phyloP scores from a whole-genome alignment of 2,888 invertebrate species.

The Incurvaria masculella region DNA sequence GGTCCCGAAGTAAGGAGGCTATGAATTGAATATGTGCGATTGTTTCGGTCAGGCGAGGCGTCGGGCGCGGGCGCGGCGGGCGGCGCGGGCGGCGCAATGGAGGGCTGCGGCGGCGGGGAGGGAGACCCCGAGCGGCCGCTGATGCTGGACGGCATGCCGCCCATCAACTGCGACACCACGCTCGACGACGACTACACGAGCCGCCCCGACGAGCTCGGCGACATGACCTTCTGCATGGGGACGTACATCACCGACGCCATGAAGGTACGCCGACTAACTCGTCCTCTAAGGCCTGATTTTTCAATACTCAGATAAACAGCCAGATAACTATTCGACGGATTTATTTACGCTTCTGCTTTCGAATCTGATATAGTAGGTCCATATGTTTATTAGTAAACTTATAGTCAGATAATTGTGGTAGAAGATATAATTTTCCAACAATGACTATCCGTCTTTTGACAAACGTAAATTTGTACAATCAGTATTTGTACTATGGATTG shows the following conservation, averaged over 20 bases:
- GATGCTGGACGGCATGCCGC: conserved; percentile 40
- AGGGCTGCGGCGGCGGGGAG: conserved; percentile 2
- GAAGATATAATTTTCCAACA: no score
- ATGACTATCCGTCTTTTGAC: no score
- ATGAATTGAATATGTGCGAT: no score
- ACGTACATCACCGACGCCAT: conserved; percentile 84
- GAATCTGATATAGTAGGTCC: no score
- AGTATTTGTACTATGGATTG: not conserved
- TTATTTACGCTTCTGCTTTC: no score
- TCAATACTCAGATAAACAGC: no score
- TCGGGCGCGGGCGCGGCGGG: not conserved
- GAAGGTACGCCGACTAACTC: conserved; percentile 55
- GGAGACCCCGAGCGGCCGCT: conserved; percentile 28
- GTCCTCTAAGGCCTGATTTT: no score
- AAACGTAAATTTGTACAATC: no score
- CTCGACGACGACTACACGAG: conserved; percentile 32
- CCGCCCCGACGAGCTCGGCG: conserved; percentile 63
- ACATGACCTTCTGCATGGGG: conserved; percentile 82
- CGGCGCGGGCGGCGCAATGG: not conserved
- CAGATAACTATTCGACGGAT: no score
- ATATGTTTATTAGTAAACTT: no score
- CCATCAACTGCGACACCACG: conserved; percentile 33
- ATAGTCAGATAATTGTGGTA: no score
- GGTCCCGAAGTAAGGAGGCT: no score
- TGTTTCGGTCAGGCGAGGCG: not conserved